Percentiles rank a stretch among this genome's conserved stretches.
Evolutionary conservation across 2,888 invertebrate species (phyloP).

Genomic region (Rutpela maculata): DNA sequence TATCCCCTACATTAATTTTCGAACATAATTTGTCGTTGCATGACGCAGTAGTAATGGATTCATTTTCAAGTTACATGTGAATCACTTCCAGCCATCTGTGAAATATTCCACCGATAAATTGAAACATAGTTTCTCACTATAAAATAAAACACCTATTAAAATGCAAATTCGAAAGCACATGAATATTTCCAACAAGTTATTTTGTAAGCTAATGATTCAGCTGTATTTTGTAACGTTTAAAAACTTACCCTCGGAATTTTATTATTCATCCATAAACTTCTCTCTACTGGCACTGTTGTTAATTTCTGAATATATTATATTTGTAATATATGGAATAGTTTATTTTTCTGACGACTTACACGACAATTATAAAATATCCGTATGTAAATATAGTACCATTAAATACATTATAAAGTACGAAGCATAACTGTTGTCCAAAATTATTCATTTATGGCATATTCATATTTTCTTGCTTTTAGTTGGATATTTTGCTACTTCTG

Average conservation of each 20-base stretch:
- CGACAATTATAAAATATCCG: too few species aligned
- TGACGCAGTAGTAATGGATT: neutral
- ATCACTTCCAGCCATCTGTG: slow-evolving; percentile 21
- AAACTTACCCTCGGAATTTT: neutral
- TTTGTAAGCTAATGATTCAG: slow-evolving; percentile 54
- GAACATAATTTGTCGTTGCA: neutral
- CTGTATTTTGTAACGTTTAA: slow-evolving; percentile 49
- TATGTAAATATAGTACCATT: too few species aligned
- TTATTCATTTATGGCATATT: too few species aligned
- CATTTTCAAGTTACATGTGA: slow-evolving; percentile 20
- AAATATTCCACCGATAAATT: slow-evolving; percentile 47
- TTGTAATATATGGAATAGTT: too few species aligned
- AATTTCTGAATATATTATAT: neutral
- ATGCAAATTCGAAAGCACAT: slow-evolving; percentile 57
- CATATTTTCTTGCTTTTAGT: too few species aligned
- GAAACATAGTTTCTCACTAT: slow-evolving; percentile 53
- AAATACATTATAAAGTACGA: too few species aligned
- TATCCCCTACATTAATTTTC: slow-evolving; percentile 4
- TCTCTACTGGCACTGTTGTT: neutral
- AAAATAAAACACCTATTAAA: slow-evolving; percentile 59
- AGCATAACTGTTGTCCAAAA: too few species aligned
- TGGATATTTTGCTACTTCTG: too few species aligned
- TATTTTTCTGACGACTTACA: too few species aligned
- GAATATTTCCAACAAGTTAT: slow-evolving; percentile 57
- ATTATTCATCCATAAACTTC: neutral